Evolutionary conservation across 2,888 invertebrate genomes (phyloP).

Genomic region (Acleris sparsana): DNA sequence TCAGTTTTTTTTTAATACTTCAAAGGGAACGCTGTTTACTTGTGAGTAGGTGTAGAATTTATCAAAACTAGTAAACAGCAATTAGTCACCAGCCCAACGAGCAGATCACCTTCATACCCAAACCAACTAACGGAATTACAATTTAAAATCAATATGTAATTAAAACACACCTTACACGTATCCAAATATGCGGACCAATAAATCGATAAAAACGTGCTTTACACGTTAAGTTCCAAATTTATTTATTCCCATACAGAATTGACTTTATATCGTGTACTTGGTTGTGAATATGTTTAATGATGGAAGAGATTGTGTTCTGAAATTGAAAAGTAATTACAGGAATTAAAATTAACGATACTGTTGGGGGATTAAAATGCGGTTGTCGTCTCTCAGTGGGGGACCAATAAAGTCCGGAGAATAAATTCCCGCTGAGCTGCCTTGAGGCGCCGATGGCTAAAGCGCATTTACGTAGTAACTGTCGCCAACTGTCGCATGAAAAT

Average conservation of each 20-base stretch:
- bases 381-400: not conserved
- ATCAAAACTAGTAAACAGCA: not conserved
- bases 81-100: conserved; percentile 6
- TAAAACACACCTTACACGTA: conserved; percentile 16
- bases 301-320: conserved; percentile 6
- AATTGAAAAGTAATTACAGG: conserved; percentile 31
- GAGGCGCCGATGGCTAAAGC: conserved; percentile 24
- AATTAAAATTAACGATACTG: conserved; percentile 39
- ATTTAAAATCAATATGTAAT: conserved; percentile 23
- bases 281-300: not conserved
- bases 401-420: conserved; percentile 17
- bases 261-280: no score
- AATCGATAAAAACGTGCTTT: not conserved
- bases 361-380: conserved; percentile 5
- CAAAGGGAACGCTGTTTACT: no score
- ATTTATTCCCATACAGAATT: no score
- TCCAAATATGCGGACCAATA: conserved; percentile 12
- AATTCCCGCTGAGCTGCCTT: conserved; percentile 15
- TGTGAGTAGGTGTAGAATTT: not conserved
- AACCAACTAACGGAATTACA: conserved; percentile 8
- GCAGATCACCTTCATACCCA: conserved; percentile 10
- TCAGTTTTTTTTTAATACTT: no score
- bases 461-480: conserved; percentile 25
- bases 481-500: conserved; percentile 31
- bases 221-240: not conserved